Evolutionary conservation across 2,888 invertebrate genomes (phyloP).

Genomic region (Plebejus melissa): DNA sequence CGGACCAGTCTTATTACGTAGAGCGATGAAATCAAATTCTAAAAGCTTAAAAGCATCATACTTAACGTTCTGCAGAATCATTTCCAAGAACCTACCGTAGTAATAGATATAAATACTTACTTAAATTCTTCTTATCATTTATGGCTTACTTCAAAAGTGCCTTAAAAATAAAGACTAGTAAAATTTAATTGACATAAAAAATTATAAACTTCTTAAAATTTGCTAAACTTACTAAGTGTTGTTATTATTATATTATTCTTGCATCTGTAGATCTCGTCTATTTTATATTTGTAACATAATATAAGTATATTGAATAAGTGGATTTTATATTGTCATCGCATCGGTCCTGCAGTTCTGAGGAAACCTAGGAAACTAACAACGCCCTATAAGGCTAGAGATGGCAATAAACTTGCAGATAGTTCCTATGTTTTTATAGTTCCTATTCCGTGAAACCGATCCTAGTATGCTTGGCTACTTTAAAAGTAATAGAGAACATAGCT

Average conservation of each 20-base stretch:
- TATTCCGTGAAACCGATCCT: background rate
- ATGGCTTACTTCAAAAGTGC: background rate
- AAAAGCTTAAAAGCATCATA: slow-evolving; percentile 16
- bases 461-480: background rate
- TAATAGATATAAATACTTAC: background rate
- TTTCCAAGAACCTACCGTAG: background rate
- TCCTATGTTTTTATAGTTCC: background rate
- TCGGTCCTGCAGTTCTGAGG: too few species aligned
- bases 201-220: too few species aligned
- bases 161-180: background rate
- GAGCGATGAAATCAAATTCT: slow-evolving; percentile 10
- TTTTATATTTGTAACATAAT: too few species aligned
- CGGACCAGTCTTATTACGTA: background rate
- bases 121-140: background rate
- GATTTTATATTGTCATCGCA: too few species aligned
- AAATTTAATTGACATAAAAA: too few species aligned
- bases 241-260: too few species aligned
- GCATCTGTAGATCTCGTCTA: too few species aligned
- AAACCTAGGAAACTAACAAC: background rate
- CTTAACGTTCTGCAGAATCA: slow-evolving; percentile 2
- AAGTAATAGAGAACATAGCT: background rate
- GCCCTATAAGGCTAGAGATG: background rate
- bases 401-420: background rate
- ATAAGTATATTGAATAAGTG: too few species aligned
- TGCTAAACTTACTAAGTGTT: too few species aligned